Conservation (phyloP, 37 sponge, comb jelly and placozoan genomes). For the Spongia lamella region DNA sequence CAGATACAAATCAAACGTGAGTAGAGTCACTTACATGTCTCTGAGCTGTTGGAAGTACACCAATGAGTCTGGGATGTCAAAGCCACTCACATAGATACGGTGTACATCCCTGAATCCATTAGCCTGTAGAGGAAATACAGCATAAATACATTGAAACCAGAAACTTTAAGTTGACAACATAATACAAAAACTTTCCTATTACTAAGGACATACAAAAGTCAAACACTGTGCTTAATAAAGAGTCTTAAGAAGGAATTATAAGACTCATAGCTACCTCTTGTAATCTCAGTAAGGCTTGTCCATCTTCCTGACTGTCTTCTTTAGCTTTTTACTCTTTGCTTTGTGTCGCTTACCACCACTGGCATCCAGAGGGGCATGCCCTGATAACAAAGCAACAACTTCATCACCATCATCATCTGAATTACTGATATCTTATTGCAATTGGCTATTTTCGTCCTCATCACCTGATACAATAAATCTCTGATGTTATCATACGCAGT, state of each 20-base stretch:
- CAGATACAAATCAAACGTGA: too few species aligned
- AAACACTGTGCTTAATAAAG: too few species aligned
- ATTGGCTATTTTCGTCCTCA: background rate
- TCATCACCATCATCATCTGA: conserved; percentile 16
- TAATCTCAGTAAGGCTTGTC: conserved; percentile 27
- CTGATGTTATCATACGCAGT: too few species aligned
- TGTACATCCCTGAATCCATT: conserved; percentile 84
- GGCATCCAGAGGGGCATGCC: conserved; percentile 8
- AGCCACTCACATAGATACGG: conserved; percentile 75
- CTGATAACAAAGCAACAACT: conserved; percentile 28
- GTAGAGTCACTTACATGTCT: conserved; percentile 13
- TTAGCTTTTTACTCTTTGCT: conserved; percentile 36
- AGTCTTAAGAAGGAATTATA: background rate
- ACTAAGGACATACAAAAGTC: too few species aligned
- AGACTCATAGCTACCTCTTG: conserved; percentile 54
- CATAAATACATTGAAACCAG: background rate
- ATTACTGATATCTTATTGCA: too few species aligned
- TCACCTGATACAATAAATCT: background rate
- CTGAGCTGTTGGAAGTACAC: conserved; percentile 57
- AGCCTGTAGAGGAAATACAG: conserved; percentile 26
- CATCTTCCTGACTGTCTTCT: background rate
- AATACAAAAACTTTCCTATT: too few species aligned
- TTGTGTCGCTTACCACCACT: conserved; percentile 16
- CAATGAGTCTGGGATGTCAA: conserved; percentile 85
- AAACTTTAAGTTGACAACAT: too few species aligned